phyloP scores from a whole-genome alignment of 37 sponge, comb jelly and placozoan species.

The Sycon ciliatum region DNA sequence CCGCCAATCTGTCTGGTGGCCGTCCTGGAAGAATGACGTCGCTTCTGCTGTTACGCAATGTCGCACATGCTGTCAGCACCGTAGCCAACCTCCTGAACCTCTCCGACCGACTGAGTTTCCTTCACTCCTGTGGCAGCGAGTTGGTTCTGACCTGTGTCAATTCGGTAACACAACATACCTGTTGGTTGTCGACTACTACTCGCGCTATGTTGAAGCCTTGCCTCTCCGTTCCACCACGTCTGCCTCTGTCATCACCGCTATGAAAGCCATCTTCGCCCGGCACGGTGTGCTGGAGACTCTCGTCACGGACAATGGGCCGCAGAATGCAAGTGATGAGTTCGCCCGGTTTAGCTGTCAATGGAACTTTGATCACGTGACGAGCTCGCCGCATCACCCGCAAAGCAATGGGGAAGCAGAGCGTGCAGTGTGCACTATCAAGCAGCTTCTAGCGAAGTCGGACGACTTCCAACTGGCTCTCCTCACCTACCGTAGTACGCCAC shows the following conservation, averaged over 20 bases:
- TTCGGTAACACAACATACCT: conserved; percentile 20
- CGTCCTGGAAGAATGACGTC: no score
- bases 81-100: conserved; percentile 9
- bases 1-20: conserved; percentile 39
- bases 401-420: conserved; percentile 61
- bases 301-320: conserved; percentile 55
- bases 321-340: conserved; percentile 27
- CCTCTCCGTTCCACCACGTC: not conserved
- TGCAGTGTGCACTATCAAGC: conserved; percentile 44
- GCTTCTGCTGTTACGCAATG: no score
- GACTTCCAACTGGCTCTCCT: conserved; percentile 40
- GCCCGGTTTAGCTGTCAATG: conserved; percentile 19
- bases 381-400: conserved; percentile 43
- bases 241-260: no score
- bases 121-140: conserved; percentile 41
- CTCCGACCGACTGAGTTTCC: conserved; percentile 25
- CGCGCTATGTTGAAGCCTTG: conserved; percentile 36
- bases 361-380: conserved; percentile 33
- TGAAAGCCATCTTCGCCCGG: no score
- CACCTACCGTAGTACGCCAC: conserved; percentile 32
- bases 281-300: no score
- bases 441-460: conserved; percentile 28
- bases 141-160: conserved; percentile 40
- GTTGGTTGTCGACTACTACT: conserved; percentile 46
- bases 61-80: no score